phyloP scores from a whole-genome alignment of 2,888 invertebrate genomes.

The Papilio elwesi region DNA sequence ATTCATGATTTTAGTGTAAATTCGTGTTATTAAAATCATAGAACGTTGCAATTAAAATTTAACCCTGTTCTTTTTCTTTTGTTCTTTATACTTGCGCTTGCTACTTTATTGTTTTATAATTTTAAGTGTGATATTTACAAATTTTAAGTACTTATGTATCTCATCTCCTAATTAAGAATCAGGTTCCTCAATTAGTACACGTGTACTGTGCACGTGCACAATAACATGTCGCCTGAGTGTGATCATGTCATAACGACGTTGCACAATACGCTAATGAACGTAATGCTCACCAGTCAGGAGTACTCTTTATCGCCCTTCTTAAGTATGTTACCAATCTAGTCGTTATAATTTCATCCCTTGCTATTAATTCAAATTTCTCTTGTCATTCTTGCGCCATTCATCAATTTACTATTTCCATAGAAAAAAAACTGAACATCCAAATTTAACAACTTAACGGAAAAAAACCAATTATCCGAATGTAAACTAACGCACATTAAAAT shows the following conservation, averaged over 20 bases:
- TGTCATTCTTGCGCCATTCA: neutral
- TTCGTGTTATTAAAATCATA: neutral
- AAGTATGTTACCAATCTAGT: too few species aligned
- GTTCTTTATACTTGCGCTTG: neutral
- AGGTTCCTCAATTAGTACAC: neutral
- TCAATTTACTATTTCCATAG: neutral
- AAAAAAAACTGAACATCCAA: neutral
- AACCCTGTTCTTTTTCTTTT: neutral
- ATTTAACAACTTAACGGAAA: neutral
- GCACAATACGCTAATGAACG: too few species aligned
- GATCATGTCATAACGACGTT: too few species aligned
- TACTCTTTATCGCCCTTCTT: too few species aligned
- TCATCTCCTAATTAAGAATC: neutral
- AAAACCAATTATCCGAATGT: neutral
- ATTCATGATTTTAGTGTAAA: constrained; percentile 17
- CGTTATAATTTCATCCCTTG: too few species aligned
- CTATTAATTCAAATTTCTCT: too few species aligned
- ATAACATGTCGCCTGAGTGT: neutral
- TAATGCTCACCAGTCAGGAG: too few species aligned
- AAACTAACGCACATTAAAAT: neutral
- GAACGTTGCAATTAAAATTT: constrained; percentile 8
- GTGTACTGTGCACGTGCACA: too few species aligned
- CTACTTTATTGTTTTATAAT: neutral
- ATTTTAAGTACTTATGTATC: neutral
- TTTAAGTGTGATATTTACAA: neutral